Evolutionary conservation across 2,888 invertebrate species (phyloP).

Genomic region (Neuroscelio doddi): DNA sequence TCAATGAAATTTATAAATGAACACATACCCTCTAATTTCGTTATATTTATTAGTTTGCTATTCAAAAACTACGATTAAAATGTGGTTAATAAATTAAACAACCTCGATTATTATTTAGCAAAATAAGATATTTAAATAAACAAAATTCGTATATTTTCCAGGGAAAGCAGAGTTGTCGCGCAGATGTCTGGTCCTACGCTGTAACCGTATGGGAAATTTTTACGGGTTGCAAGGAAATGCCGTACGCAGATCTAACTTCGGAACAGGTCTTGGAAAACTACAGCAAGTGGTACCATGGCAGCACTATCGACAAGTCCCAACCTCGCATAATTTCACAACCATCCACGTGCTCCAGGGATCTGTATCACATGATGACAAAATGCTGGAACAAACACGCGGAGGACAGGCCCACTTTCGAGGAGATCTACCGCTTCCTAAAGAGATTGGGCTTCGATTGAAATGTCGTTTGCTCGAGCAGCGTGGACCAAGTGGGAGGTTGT

Average conservation of each 20-base stretch:
- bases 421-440: slow-evolving; percentile 87
- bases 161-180: slow-evolving; percentile 90
- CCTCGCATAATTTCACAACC: slow-evolving; percentile 78
- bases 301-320: slow-evolving; percentile 66
- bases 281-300: slow-evolving; percentile 77
- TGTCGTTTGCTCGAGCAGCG: slow-evolving; percentile 49
- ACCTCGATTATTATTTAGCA: too few relatives aligned
- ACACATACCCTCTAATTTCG: too few relatives aligned
- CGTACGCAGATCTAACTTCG: slow-evolving; percentile 86
- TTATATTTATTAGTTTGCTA: not conserved
- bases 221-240: slow-evolving; percentile 84
- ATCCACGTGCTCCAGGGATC: slow-evolving; percentile 84
- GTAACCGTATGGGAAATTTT: slow-evolving; percentile 93
- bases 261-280: slow-evolving; percentile 87
- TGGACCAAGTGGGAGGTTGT: slow-evolving; percentile 58
- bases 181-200: slow-evolving; percentile 94
- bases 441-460: slow-evolving; percentile 64
- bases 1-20: too few relatives aligned
- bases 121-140: too few relatives aligned
- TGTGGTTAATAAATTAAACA: too few relatives aligned
- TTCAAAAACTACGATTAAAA: too few relatives aligned
- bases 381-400: slow-evolving; percentile 90
- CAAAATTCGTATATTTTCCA: slow-evolving; percentile 66
- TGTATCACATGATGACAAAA: slow-evolving; percentile 92
- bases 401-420: slow-evolving; percentile 88